Percentiles rank a stretch among this genome's conserved stretches.
Conservation (phyloP, 2,888 invertebrate species). For the Pedicia rivosa region DNA sequence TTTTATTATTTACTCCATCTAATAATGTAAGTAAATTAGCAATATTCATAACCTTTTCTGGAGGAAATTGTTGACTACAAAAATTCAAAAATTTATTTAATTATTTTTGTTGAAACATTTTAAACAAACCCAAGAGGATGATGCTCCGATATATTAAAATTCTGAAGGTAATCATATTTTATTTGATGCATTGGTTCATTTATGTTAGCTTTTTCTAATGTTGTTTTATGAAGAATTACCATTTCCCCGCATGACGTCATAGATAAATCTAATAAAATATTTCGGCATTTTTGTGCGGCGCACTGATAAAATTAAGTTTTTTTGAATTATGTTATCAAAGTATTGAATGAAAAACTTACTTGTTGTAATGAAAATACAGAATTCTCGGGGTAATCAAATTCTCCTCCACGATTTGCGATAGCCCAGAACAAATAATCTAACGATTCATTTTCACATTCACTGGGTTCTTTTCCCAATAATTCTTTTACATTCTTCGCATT, state of each 20-base stretch:
- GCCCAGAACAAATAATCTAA: conserved; percentile 23
- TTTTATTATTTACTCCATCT: conserved; percentile 15
- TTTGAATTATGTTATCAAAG: background rate
- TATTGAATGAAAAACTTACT: conserved; percentile 14
- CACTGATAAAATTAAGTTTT: conserved; percentile 17
- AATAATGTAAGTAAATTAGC: conserved; percentile 23
- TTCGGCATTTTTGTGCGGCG: conserved; percentile 24
- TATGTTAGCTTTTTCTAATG: conserved; percentile 24
- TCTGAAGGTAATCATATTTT: conserved; percentile 22
- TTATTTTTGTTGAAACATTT: too few relatives aligned
- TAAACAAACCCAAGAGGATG: conserved; percentile 29
- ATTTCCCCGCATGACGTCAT: conserved; percentile 27
- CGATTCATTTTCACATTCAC: conserved; percentile 22
- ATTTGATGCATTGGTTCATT: conserved; percentile 19
- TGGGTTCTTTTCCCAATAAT: conserved; percentile 16
- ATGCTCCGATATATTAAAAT: conserved; percentile 26
- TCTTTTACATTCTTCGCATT: conserved; percentile 24
- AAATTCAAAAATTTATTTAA: background rate
- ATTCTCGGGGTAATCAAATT: conserved; percentile 30
- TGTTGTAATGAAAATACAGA: conserved; percentile 28
- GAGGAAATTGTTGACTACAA: conserved; percentile 24
- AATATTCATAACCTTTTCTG: conserved; percentile 25
- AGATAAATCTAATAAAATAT: conserved; percentile 26
- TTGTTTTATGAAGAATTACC: conserved; percentile 23
- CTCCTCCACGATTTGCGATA: conserved; percentile 28